Evolutionary conservation across 2,888 invertebrate genomes (phyloP), one percentile per base, ranked within the genome.

Genomic region (Stictocephala bisonia): DNA sequence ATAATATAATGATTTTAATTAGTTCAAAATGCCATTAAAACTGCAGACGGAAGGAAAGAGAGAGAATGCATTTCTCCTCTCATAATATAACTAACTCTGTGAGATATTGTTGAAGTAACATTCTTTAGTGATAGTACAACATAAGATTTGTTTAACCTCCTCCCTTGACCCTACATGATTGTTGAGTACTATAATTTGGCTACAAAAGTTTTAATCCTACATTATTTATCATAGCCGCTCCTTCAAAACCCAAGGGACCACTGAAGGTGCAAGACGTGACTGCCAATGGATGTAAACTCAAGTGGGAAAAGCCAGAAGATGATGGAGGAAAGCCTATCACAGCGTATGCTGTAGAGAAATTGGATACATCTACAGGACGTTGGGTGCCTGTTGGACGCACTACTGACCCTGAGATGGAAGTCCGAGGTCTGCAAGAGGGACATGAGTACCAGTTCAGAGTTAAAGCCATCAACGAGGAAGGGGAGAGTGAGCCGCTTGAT

Each of bases 361-460:
- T 96, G 76, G 98, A 99, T 84, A 92, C 93, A 77, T 91, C 91
- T 0, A 96, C 95, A 53, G 96, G 96, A 15, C 89, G 94, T 78
- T 97, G 96, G 97, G 93, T 95, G 74, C 97, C 97, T 26, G 95
- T 96, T 69, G 97, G 97, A 74, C 91, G 93, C 79, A 92, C 94
- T 0, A 89, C 88, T 83, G 98, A 90, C 84, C 96, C 90, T 56
- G 94, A 94, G 85, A 90, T 95, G 89, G 95, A 96, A 79, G 90
- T 94, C 40, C 90, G 90, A 83, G 96, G 96, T 27, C 87, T 98
- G 64, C 93, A 94, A 82, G 97, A 97, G 83, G 95, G 93, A 31
- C 91, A 93, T 79, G 96, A 97, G 82, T 97, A 97, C 83, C 94
- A 96, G 85, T 97, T 97, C 87, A 88, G 97, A 78, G 95, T 97